Evolutionary conservation across 2,797 vertebrate genomes (phyloP).

Genomic region (Lacerta bilineata): DNA sequence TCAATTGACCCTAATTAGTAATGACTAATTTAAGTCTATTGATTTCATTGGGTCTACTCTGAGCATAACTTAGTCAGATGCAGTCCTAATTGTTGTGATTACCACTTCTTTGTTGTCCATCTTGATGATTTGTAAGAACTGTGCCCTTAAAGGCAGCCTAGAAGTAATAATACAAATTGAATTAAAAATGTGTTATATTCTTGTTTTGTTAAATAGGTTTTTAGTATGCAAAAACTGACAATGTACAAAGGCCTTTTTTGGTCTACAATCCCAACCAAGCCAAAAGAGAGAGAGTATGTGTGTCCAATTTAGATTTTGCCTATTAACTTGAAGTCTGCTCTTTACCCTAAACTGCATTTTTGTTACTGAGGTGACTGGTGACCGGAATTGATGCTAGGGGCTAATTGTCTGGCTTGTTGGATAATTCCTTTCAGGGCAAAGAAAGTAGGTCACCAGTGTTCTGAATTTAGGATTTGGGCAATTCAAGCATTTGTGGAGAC

Average conservation of each 20-base stretch:
- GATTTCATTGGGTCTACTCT: no score
- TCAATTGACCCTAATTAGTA: not conserved
- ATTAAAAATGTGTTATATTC: not conserved
- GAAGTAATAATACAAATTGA: no score
- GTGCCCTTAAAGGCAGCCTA: not conserved
- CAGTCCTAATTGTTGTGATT: not conserved
- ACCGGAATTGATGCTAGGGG: conserved; percentile 55
- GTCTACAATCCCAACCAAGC: not conserved
- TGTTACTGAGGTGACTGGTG: conserved; percentile 55
- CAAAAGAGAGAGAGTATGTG: not conserved
- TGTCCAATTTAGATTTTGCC: not conserved
- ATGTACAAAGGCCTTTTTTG: not conserved
- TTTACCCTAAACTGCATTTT: conserved; percentile 32
- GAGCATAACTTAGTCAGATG: not conserved
- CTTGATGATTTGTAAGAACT: not conserved
- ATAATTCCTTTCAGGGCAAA: conserved; percentile 61
- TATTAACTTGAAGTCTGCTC: conserved; percentile 36
- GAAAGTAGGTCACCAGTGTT: conserved; percentile 56
- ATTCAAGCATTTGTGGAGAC: not conserved
- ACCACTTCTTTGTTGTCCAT: not conserved
- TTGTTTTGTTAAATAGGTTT: not conserved
- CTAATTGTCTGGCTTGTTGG: conserved; percentile 53
- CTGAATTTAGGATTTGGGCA: conserved; percentile 28
- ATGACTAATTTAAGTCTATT: not conserved
- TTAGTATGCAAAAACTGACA: not conserved